These are phyloP conservation scores for mouse (Mus musculus) DNA, from an alignment of 2,113 vertebrate species.

Conservation along the genomic window GRCm39 chrX:89383001-89383500, in stretches of 20 bases:
- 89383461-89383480: neutral
- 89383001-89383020: conserved; percentile 1
- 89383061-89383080: neutral
- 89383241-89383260: neutral
- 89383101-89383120: conserved; percentile 4
- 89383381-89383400: neutral
- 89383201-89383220: too few relatives aligned
- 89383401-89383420: neutral
- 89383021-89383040: conserved; percentile 18
- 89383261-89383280: conserved; percentile 1
- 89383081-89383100: neutral
- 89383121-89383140: neutral
- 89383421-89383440: neutral
- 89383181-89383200: too few relatives aligned
- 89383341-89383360: neutral
- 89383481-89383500: neutral
- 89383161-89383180: too few relatives aligned
- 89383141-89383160: neutral
- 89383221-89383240: neutral
- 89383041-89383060: conserved; percentile 9
- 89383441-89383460: neutral
- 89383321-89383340: conserved; percentile 1
- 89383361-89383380: conserved; percentile 16
- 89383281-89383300: conserved; percentile 11
- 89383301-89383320: neutral